A percentile compares a stretch with the other conserved stretches of the same genome.
These are phyloP conservation scores for Galaxias olidus DNA, from an alignment of 2,797 vertebrate genomes.

Conservation along the genomic window DNA sequence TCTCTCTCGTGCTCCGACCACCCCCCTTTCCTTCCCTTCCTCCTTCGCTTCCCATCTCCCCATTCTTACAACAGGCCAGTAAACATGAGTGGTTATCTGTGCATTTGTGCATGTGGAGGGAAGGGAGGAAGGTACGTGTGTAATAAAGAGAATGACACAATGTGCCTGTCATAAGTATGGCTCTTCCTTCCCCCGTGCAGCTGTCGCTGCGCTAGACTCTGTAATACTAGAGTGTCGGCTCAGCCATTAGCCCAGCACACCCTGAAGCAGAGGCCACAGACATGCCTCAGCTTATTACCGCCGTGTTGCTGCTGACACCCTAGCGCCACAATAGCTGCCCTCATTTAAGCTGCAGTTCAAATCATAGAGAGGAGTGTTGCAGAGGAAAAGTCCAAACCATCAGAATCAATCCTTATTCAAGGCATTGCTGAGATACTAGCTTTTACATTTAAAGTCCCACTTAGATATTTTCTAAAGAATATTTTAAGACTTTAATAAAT, in stretches of 20 bases:
- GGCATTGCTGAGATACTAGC: neutral
- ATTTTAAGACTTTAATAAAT: too few relatives aligned
- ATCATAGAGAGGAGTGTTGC: slow-evolving; percentile 12
- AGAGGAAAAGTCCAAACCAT: slow-evolving; percentile 3
- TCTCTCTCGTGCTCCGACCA: slow-evolving; percentile 1
- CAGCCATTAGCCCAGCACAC: slow-evolving; percentile 10
- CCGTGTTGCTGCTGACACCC: slow-evolving; percentile 7
- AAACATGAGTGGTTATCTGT: slow-evolving; percentile 56
- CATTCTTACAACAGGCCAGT: slow-evolving; percentile 46
- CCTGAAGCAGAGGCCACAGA: slow-evolving; percentile 1
- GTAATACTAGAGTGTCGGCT: slow-evolving; percentile 22
- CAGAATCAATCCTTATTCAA: neutral
- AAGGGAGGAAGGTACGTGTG: slow-evolving; percentile 11
- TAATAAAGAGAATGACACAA: slow-evolving; percentile 53
- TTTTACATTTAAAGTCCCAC: too few relatives aligned
- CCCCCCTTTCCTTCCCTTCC: slow-evolving; percentile 31
- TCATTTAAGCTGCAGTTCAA: slow-evolving; percentile 23
- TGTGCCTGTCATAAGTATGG: slow-evolving; percentile 41
- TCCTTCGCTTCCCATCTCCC: slow-evolving; percentile 23
- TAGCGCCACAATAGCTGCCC: slow-evolving; percentile 16
- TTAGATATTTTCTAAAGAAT: too few relatives aligned
- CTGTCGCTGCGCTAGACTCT: slow-evolving; percentile 25
- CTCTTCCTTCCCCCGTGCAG: slow-evolving; percentile 27
- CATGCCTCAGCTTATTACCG: slow-evolving; percentile 12
- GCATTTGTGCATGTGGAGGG: slow-evolving; percentile 1